Conservation (phyloP, 2,797 vertebrate species). For the Phalloptychus januarius region DNA sequence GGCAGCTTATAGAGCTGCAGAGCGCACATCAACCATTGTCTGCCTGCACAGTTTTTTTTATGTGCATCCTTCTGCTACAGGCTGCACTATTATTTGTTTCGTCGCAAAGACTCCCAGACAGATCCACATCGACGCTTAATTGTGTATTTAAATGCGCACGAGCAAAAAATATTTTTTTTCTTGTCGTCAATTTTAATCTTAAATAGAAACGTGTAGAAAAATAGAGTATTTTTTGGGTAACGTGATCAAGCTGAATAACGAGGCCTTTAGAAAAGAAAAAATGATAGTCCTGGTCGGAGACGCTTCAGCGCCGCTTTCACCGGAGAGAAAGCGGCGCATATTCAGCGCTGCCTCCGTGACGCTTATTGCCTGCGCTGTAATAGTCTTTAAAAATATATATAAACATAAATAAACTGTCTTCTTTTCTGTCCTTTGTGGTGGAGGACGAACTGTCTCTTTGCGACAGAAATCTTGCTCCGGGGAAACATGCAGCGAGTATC, state of each 20-base stretch:
- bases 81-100: neutral
- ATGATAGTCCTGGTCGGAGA: neutral
- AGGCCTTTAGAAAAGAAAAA: neutral
- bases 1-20: constrained; percentile 45
- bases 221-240: neutral
- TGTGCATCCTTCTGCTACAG: constrained; percentile 33
- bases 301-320: neutral
- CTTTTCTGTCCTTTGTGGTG: neutral
- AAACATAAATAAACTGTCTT: neutral
- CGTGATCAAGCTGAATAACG: neutral
- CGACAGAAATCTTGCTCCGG: constrained; percentile 27
- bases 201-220: neutral
- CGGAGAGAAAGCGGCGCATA: neutral
- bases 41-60: neutral
- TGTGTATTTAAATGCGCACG: constrained; percentile 12
- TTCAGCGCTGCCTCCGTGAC: neutral
- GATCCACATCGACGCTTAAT: constrained; percentile 9
- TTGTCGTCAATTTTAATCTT: neutral
- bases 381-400: neutral
- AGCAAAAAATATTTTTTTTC: neutral
- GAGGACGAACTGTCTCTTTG: neutral
- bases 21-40: constrained; percentile 15
- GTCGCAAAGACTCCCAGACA: constrained; percentile 15
- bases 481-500: constrained; percentile 15
- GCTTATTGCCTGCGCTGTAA: neutral